Percentiles rank a stretch among this genome's conserved stretches.
Conservation (phyloP, 2,888 invertebrate genomes). For the Ectropis crepuscularia region DNA sequence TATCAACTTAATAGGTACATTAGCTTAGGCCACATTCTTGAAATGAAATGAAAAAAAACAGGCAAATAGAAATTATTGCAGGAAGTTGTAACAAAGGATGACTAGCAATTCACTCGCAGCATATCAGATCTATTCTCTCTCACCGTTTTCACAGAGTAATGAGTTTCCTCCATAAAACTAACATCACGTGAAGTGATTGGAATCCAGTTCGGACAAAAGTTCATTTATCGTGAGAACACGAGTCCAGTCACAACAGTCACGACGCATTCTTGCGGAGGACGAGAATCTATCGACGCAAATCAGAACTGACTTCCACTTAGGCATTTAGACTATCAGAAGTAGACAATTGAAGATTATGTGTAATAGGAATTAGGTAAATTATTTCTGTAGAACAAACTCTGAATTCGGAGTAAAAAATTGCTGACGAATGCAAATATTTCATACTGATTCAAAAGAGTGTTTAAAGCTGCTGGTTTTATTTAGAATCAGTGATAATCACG, state of each 20-base stretch:
- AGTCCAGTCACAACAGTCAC: conserved; percentile 37
- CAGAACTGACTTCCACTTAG: background rate
- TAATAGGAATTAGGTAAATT: background rate
- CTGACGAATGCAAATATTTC: too few relatives aligned
- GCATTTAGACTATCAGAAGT: too few relatives aligned
- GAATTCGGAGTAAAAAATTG: too few relatives aligned
- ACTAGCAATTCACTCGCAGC: too few relatives aligned
- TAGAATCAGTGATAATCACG: too few relatives aligned
- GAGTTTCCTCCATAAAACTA: conserved; percentile 12
- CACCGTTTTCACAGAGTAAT: conserved; percentile 2
- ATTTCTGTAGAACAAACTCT: too few relatives aligned
- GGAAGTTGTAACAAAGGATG: conserved; percentile 1
- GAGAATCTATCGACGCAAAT: conserved; percentile 1
- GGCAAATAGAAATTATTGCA: background rate
- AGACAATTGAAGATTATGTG: too few relatives aligned
- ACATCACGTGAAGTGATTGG: conserved; percentile 16
- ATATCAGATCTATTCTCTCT: background rate
- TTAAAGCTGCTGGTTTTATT: too few relatives aligned
- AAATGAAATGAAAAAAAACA: too few relatives aligned
- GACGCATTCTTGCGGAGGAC: conserved; percentile 32
- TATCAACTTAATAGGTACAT: too few relatives aligned
- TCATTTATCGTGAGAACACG: conserved; percentile 46
- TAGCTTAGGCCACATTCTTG: too few relatives aligned
- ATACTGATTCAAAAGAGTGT: too few relatives aligned
- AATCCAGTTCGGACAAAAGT: conserved; percentile 38